These are phyloP conservation scores for Catharus fuscescens DNA, from an alignment of 2,113 vertebrate genomes.

Conservation along the genomic window DNA sequence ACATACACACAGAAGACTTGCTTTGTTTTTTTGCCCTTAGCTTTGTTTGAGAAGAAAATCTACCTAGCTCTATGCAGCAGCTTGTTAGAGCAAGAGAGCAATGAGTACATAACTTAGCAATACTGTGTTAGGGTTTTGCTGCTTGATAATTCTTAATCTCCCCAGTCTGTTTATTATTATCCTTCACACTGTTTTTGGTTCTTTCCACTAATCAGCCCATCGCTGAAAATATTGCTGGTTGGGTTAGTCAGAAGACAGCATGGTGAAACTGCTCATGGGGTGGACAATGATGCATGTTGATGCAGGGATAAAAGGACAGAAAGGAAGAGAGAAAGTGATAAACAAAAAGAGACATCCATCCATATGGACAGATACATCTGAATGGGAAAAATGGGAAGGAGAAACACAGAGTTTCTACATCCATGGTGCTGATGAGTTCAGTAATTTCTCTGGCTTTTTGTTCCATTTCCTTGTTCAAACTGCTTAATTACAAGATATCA, in stretches of 20 bases:
- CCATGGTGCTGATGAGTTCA: neutral
- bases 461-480: neutral
- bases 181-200: slow-evolving; percentile 2
- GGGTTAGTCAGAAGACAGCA: neutral
- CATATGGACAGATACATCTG: neutral
- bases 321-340: neutral
- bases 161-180: slow-evolving; percentile 28
- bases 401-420: neutral
- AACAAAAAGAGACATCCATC: neutral
- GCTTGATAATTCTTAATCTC: neutral
- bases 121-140: neutral
- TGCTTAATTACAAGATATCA: neutral
- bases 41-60: slow-evolving; percentile 40
- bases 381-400: neutral
- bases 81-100: slow-evolving; percentile 18
- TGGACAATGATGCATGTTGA: neutral
- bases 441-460: neutral
- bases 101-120: neutral
- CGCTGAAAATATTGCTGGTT: slow-evolving; percentile 45
- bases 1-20: slow-evolving; percentile 35
- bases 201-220: slow-evolving; percentile 35
- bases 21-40: neutral
- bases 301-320: neutral
- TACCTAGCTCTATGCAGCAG: slow-evolving; percentile 46
- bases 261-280: neutral